A percentile compares a stretch with the other conserved stretches of the same genome.
Conservation (phyloP, 1,140 invertebrate genomes). For the Panulirus ornatus region DNA sequence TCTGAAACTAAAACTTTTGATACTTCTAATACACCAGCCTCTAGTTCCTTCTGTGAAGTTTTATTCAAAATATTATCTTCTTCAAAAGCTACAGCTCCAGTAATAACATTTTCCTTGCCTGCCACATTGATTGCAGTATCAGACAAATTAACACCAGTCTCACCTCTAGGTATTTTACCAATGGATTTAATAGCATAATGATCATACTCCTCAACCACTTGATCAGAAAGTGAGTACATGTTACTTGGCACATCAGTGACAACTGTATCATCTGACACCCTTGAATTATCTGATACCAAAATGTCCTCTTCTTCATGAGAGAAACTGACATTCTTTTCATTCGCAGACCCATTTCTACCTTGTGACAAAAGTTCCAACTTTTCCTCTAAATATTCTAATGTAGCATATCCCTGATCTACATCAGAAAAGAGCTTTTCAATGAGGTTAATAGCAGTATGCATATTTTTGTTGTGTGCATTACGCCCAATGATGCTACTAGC, state of each 20-base stretch:
- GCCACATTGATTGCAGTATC: background rate
- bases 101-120: background rate
- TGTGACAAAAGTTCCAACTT: slow-evolving; percentile 38
- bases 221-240: background rate
- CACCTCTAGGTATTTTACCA: background rate
- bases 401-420: slow-evolving; percentile 40
- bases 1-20: too few species aligned
- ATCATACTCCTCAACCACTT: background rate
- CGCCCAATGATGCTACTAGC: slow-evolving; percentile 34
- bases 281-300: too few species aligned
- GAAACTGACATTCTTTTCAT: too few species aligned
- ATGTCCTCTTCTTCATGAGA: too few species aligned
- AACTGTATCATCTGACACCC: background rate
- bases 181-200: background rate
- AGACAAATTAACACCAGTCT: background rate
- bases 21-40: too few species aligned
- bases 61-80: background rate
- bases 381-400: slow-evolving; percentile 54
- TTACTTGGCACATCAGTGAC: slow-evolving; percentile 12
- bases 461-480: slow-evolving; percentile 46
- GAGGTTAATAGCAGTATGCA: slow-evolving; percentile 35
- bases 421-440: slow-evolving; percentile 55
- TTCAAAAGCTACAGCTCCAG: background rate
- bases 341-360: background rate
- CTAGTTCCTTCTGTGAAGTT: too few species aligned